Conservation (phyloP, 2,113 vertebrate genomes). For the Archilochus colubris region DNA sequence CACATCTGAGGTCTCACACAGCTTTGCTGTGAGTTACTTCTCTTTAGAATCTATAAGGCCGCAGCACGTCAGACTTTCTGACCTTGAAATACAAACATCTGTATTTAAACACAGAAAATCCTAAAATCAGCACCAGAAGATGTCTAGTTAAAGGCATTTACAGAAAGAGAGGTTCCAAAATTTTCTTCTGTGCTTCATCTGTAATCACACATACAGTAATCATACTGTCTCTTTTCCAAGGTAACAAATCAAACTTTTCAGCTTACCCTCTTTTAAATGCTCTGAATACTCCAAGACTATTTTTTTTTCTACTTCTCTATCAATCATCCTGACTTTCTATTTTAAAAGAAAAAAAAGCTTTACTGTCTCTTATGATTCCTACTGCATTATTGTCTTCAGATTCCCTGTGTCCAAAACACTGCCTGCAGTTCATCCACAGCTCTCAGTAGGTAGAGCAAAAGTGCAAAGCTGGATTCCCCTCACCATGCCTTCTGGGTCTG, state of each 20-base stretch:
- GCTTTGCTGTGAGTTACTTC: neutral
- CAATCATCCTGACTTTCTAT: neutral
- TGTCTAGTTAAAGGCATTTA: accelerated
- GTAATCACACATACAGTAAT: neutral
- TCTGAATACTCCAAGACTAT: neutral
- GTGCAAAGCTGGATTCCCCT: neutral
- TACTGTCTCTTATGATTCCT: accelerated
- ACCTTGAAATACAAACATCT: neutral
- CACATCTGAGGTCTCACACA: neutral
- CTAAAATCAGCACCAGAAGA: neutral
- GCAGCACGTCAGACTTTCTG: neutral
- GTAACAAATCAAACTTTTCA: neutral
- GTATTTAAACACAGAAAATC: neutral
- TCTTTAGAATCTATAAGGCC: neutral
- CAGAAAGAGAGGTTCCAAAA: neutral
- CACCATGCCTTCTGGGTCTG: neutral
- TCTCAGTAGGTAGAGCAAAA: neutral
- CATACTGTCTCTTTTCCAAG: neutral
- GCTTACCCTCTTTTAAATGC: neutral
- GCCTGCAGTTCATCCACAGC: too few species aligned
- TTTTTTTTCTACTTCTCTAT: neutral
- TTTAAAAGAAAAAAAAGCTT: neutral
- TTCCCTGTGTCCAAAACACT: neutral
- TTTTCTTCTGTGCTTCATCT: neutral
- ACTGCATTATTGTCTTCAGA: neutral